Base-by-base conservation (phyloP, 2,797 vertebrate genomes). In the Vireo griseus region DNA sequence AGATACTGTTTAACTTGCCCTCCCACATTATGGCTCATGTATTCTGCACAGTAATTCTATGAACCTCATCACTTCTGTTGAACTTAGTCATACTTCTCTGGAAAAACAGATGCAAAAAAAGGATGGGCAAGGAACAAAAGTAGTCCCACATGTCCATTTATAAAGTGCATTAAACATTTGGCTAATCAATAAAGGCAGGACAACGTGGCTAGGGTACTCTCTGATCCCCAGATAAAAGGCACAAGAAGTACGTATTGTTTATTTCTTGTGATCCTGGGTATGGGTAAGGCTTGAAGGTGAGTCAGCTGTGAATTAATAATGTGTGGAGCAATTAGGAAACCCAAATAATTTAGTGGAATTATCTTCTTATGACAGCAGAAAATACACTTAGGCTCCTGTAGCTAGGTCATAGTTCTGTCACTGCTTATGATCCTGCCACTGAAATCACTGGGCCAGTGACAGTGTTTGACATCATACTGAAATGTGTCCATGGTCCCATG, bases 251-350 rank as follows among this genome's bases (percentile, higher is more conserved):
- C 1, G 0, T 63, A 16, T 42, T 94, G 50, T 1, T 85, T 77
- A 80, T 92, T 77, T 73, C 77, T 78, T 69, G 25, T 89, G 39
- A 88, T 81, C 42, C 31, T 74, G 73, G 63, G 48, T 1, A 2
- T 88, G 74, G 66, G 10, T 71, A 75, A 73, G 35, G 26, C 80
- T 95, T 91, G 65, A 61, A 61, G 59, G 65, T 88, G 77, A 88
- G 33, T 94, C 67, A 85, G 42, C 35, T 91, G 28, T 88, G 76
- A 92, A 61, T 90, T 91, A 94, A 69, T 92, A 82, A 88, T 77
- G 75, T 47, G 7, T 71, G 69, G 37, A 71, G n/a, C 72, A 94
- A 83, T 90, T 93, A 93, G 77, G 75, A 76, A 89, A 74, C 42
- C 29, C n/a, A 12, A 71, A 42, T 73, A 71, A 82, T 87, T 92